Base-by-base conservation (phyloP, 2,888 invertebrate species). In the Apomyelois bistriatella region DNA sequence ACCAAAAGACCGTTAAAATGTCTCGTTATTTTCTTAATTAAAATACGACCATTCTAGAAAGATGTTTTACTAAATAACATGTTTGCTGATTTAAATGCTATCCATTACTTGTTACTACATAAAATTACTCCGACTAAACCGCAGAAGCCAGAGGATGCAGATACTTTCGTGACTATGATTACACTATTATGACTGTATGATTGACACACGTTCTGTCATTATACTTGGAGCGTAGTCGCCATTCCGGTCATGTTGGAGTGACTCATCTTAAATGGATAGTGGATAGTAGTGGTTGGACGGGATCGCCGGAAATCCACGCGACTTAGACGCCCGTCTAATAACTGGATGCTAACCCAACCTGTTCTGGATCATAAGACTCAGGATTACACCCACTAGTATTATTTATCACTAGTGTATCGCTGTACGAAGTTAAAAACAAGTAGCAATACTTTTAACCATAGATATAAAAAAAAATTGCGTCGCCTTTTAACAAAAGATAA, bases 271-370 rank as follows among this genome's bases (percentile, higher is more conserved):
- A 46, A 46, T 54, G 35, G 37, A 5, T 37, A 17, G 36, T 48
- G 55, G 55, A 59, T 61, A 68, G 60, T 63, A 68, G 66, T 64
- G 62, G 66, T 60, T 59, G 58, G 61, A 60, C 66, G 61, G 71
- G 70, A 72, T 70, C 70, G 61, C 76, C 79, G 86, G 86, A 87
- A 85, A 79, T 72, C 68, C 71, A 73, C 57, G 72, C 68, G 65
- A 66, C 68, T 56, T 49, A 66, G 70, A 68, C 65, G 68, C 70
- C 60, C 58, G 61, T 64, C 58, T 78, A 73, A 75, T 74, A 68
- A 76, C 71, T 65, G 65, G 62, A 61, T 58, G 53, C 64, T 57
- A 68, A 60, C 56, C 56, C 57, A 72, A 70, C 75, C 69, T 53
- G 74, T 74, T 78, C 65, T 67, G 59, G 64, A 61, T 60, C 64